These are phyloP conservation scores for Spisula subtruncata DNA, from an alignment of 2,888 invertebrate genomes.

Conservation along the genomic window DNA sequence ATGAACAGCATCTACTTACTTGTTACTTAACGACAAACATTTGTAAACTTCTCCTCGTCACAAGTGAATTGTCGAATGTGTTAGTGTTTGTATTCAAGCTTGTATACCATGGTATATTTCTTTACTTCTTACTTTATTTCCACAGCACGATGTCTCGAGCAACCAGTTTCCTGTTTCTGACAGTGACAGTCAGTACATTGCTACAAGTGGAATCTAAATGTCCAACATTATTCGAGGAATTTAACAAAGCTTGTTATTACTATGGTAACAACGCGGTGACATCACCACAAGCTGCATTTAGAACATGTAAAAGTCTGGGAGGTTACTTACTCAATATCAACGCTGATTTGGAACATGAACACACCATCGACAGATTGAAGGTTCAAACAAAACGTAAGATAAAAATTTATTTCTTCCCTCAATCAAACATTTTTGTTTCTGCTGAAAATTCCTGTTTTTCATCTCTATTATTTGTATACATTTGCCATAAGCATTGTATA, in stretches of 20 bases:
- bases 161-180: background rate
- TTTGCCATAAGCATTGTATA: no score
- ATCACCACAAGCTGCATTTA: slow-evolving; percentile 44
- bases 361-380: slow-evolving; percentile 33
- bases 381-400: slow-evolving; percentile 48
- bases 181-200: background rate
- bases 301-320: slow-evolving; percentile 45
- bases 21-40: background rate
- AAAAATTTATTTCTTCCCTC: background rate
- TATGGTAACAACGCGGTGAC: slow-evolving; percentile 36
- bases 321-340: slow-evolving; percentile 61
- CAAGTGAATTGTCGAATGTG: no score
- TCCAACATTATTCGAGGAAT: slow-evolving; percentile 46
- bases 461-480: no score
- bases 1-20: background rate
- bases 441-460: no score
- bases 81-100: background rate
- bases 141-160: slow-evolving; percentile 30
- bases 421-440: no score
- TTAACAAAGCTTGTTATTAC: slow-evolving; percentile 56
- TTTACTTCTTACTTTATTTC: background rate
- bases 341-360: slow-evolving; percentile 42
- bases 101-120: background rate
- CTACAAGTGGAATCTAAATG: slow-evolving; percentile 38
- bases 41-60: background rate